Conservation (phyloP, 2,888 invertebrate genomes). For the Adelognathus sp. region DNA sequence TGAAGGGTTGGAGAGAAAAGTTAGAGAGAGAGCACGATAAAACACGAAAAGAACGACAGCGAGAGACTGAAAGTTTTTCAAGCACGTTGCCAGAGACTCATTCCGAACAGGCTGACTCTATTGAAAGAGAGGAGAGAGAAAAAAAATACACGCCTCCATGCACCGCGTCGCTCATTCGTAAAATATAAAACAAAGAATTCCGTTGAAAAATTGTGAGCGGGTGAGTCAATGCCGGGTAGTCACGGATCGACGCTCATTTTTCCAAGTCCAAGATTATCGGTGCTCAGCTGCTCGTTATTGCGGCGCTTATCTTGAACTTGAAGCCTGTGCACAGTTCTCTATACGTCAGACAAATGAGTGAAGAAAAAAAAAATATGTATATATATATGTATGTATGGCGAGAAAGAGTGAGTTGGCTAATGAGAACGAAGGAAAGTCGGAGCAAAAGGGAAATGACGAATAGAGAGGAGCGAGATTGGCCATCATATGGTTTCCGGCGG, state of each 20-base stretch:
- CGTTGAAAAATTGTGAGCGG: constrained; percentile 30
- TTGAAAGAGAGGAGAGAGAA: neutral
- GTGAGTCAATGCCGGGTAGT: constrained; percentile 24
- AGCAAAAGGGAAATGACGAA: neutral
- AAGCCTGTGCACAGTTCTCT: no score
- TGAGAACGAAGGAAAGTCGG: neutral
- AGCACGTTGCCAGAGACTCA: neutral
- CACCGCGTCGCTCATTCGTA: constrained; percentile 22
- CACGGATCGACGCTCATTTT: constrained; percentile 9
- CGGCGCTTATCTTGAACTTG: constrained; percentile 43
- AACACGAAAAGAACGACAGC: constrained; percentile 13
- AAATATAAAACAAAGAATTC: constrained; percentile 44
- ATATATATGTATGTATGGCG: neutral
- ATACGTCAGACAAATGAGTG: constrained; percentile 28
- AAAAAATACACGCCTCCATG: neutral
- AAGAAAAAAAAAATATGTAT: constrained; percentile 27
- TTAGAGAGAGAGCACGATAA: constrained; percentile 1
- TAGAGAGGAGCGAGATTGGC: constrained; percentile 5
- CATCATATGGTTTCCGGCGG: constrained; percentile 38
- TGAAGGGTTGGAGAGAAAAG: constrained; percentile 13
- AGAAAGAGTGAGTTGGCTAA: neutral
- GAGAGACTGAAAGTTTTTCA: neutral
- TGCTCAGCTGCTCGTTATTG: constrained; percentile 38
- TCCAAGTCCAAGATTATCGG: constrained; percentile 37
- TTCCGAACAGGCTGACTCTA: neutral